phyloP scores from a whole-genome alignment of 1,140 invertebrate genomes.

The Philopotamus ludificatus region DNA sequence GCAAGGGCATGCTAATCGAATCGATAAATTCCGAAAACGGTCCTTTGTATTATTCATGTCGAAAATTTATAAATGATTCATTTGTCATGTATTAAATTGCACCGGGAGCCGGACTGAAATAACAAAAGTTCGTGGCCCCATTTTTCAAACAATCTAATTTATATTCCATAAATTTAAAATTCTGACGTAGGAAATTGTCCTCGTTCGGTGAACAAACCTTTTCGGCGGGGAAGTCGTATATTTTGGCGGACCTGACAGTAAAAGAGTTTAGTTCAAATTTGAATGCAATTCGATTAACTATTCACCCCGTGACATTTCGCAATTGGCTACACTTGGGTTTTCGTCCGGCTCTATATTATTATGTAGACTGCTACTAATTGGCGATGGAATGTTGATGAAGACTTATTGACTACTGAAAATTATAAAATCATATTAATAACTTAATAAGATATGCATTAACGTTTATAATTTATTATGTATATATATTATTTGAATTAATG shows the following conservation, averaged over 20 bases:
- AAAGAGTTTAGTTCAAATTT: not conserved
- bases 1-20: conserved; percentile 6
- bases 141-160: conserved; percentile 30
- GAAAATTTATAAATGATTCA: conserved; percentile 21
- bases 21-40: conserved; percentile 7
- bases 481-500: no score
- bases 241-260: not conserved
- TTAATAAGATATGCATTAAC: no score
- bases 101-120: not conserved
- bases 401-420: no score
- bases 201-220: not conserved
- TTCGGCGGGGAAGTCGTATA: conserved; percentile 9
- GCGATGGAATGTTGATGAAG: no score
- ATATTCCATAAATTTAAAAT: conserved; percentile 29
- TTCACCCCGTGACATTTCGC: not conserved
- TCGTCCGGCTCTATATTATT: no score
- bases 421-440: no score
- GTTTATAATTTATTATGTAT: no score
- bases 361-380: no score
- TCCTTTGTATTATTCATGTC: conserved; percentile 22
- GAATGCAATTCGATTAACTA: not conserved
- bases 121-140: conserved; percentile 21
- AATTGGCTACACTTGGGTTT: no score
- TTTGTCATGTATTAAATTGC: conserved; percentile 25
- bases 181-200: conserved; percentile 23